Percentiles rank a stretch among this genome's conserved stretches.
Conservation (phyloP, 2,888 invertebrate genomes). For the Rapana venosa region DNA sequence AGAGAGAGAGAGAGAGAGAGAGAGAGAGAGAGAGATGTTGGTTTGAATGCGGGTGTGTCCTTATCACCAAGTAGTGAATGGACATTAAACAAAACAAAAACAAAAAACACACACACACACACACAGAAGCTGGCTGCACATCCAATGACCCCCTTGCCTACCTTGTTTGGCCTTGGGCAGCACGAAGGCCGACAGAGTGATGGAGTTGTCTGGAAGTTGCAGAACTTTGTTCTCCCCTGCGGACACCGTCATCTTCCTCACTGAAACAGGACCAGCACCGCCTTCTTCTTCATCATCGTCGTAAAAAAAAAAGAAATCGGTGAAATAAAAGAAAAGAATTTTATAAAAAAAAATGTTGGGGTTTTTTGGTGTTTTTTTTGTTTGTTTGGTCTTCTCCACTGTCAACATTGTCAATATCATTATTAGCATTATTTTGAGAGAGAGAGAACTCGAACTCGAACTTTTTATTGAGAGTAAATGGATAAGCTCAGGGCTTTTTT, state of each 20-base stretch:
- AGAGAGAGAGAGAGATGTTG: neutral
- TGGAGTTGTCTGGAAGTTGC: slow-evolving; percentile 89
- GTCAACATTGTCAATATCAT: too few species aligned
- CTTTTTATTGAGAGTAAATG: too few species aligned
- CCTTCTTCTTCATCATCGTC: too few species aligned
- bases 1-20: neutral
- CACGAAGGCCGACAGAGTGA: slow-evolving; percentile 89
- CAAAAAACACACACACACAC: neutral
- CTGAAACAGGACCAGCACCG: slow-evolving; percentile 41
- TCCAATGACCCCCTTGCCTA: slow-evolving; percentile 65
- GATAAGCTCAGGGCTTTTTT: too few species aligned
- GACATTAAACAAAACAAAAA: neutral
- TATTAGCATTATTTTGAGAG: too few species aligned
- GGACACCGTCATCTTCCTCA: slow-evolving; percentile 74
- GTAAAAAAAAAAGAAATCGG: too few species aligned
- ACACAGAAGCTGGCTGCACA: neutral
- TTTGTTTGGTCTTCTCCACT: too few species aligned
- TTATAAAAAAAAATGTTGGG: too few species aligned
- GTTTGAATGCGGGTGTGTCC: neutral
- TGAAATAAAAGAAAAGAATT: too few species aligned
- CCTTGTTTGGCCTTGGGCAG: slow-evolving; percentile 87
- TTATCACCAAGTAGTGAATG: too few species aligned
- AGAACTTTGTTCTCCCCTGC: slow-evolving; percentile 79
- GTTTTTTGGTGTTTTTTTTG: too few species aligned
- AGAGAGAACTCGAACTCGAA: too few species aligned